Evolutionary conservation across 2,113 vertebrate genomes (phyloP).

Genomic region (Bagarius yarrelli): DNA sequence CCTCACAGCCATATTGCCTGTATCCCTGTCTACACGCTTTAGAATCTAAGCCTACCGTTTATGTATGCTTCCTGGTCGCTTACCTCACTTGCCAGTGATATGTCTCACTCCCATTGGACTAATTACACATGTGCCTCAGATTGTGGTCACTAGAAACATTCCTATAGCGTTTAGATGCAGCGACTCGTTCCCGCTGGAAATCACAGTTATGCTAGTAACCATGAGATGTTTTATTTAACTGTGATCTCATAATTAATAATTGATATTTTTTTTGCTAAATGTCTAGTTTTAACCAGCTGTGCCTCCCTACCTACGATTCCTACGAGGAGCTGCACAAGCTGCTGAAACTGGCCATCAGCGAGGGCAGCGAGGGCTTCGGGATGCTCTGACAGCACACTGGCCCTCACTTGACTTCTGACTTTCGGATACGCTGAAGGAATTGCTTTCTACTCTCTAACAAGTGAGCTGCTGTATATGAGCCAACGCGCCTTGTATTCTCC

Average conservation of each 20-base stretch:
- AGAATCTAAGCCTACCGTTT: no score
- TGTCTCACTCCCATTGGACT: no score
- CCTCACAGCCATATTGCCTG: no score
- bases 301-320: constrained; percentile 98
- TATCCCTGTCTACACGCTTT: no score
- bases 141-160: no score
- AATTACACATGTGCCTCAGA: no score
- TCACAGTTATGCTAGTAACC: no score
- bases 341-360: constrained; percentile 97
- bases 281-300: constrained; percentile 98
- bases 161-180: no score
- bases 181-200: no score
- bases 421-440: not conserved
- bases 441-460: constrained; percentile 3
- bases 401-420: not conserved
- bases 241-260: not conserved
- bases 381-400: constrained; percentile 82
- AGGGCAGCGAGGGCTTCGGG: constrained; percentile 97
- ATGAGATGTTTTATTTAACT: not conserved
- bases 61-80: no score
- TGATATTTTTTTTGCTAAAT: constrained; percentile 1
- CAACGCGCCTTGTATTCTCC: constrained; percentile 29
- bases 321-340: constrained; percentile 98
- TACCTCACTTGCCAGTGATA: no score
- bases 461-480: constrained; percentile 36